Base-by-base conservation (phyloP, 1,140 invertebrate species). In the Apolygus lucorum region DNA sequence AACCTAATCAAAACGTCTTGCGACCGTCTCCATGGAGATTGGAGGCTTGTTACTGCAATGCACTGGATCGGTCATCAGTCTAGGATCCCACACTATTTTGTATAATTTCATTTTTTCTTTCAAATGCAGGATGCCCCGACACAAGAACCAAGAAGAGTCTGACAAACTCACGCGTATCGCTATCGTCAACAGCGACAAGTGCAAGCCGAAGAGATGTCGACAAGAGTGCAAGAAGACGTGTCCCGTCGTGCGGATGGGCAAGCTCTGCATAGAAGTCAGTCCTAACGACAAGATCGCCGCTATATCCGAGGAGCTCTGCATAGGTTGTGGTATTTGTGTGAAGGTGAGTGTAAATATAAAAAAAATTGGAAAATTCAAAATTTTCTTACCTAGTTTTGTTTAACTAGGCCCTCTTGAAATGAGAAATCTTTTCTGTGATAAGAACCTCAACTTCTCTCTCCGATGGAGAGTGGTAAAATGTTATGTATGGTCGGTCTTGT, bases 161-260 rank as follows among this genome's bases (percentile, higher is more conserved):
- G 93, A 95, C 79, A 91, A 93, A 78, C 85, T 96, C 74, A 96
- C 93, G 65, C 86, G 97, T 82, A 99, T 99, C 79, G 97, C 98
- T 70, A 99, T 99, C 77, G 96, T 99, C 62, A 99, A 94, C 81
- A 87, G 89, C 68, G 97, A 99, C 82, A 95, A 96, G 77, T 99
- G 98, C 82, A 99, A 99, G 80, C 98, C 98, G 0, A 99, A 99
- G 81, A 86, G 96, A 86, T 99, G 98, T 82, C 87, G 94, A 67
- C 95, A 99, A 81, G 96, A 99, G 79, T 99, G 98, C 81, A 99
- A 99, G 79, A 95, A 95, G 77, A 95, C 92, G 54, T 99, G 97
- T 82, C 97, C 97, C 4, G 96, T 99, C 64, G 96, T 99, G 54
- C 85, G 96, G 75, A 96, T 97, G 92, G 96, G 97, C 77, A 99